These are phyloP conservation scores for Cydia splendana DNA, from an alignment of 1,140 invertebrate species.

Conservation along the genomic window DNA sequence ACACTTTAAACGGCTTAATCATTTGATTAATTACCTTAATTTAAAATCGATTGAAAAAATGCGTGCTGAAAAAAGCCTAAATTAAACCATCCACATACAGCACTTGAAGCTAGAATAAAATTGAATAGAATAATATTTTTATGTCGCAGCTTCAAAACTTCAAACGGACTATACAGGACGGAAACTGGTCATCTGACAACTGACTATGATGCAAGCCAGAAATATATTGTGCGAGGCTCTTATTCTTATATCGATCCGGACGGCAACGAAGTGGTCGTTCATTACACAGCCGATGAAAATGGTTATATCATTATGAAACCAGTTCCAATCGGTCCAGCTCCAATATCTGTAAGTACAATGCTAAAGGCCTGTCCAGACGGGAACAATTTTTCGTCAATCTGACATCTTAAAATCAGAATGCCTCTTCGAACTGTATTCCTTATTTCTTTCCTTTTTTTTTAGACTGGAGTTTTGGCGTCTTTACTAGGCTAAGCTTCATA, in stretches of 20 bases:
- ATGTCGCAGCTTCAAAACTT: neutral
- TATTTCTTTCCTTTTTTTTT: too few species aligned
- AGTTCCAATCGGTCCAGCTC: neutral
- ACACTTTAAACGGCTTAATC: too few species aligned
- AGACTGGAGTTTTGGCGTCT: neutral
- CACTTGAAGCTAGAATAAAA: too few species aligned
- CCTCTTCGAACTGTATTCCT: too few species aligned
- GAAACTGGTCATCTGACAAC: neutral
- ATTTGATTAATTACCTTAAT: too few species aligned
- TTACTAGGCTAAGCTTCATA: neutral
- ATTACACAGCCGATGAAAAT: slow-evolving; percentile 50
- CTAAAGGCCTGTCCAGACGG: too few species aligned
- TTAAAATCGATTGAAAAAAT: too few species aligned
- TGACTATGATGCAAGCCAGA: neutral
- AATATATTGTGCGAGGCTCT: slow-evolving; percentile 30
- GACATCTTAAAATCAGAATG: too few species aligned
- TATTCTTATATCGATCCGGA: slow-evolving; percentile 44
- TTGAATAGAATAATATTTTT: neutral
- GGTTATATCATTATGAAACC: slow-evolving; percentile 41
- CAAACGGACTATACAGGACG: slow-evolving; percentile 4
- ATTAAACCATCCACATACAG: too few species aligned
- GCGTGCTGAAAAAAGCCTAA: too few species aligned
- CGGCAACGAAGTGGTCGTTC: slow-evolving; percentile 36
- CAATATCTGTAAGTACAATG: neutral
- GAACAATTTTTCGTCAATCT: too few species aligned